phyloP scores from a whole-genome alignment of 2,888 invertebrate species.

The Agrotis exclamationis region DNA sequence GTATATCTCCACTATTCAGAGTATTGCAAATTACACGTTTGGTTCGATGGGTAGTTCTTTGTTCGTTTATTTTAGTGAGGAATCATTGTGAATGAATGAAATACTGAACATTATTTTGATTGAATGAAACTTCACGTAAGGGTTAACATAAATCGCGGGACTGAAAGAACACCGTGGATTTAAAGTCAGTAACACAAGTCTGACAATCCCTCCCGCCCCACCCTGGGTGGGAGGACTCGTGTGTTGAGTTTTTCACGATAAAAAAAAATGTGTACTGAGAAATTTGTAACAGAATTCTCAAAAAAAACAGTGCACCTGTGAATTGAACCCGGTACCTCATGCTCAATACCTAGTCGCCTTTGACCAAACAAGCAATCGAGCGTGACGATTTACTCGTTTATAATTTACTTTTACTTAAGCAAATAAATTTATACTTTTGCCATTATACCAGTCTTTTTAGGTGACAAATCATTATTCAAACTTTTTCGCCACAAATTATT shows the following conservation, averaged over 20 bases:
- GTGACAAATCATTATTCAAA: constrained; percentile 49
- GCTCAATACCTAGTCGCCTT: no score
- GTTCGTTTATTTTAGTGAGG: constrained; percentile 14
- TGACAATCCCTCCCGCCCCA: no score
- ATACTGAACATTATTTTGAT: background rate
- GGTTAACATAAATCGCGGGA: background rate
- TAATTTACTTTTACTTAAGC: background rate
- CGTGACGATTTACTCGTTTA: no score
- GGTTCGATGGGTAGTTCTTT: background rate
- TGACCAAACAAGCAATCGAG: no score
- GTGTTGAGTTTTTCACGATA: no score
- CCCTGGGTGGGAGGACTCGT: no score
- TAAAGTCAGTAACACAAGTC: no score
- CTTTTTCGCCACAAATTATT: constrained; percentile 46
- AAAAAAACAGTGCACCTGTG: no score
- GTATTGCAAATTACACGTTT: constrained; percentile 41
- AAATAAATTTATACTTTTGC: background rate
- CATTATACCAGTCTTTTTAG: background rate
- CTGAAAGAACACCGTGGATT: no score
- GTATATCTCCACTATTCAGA: background rate
- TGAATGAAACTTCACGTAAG: background rate
- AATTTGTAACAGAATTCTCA: no score
- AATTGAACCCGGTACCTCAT: no score
- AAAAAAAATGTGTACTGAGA: no score
- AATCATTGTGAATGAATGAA: constrained; percentile 18